These are phyloP conservation scores for Drosophila cognata DNA, from an alignment of 2,888 invertebrate species.

Conservation along the genomic window DNA sequence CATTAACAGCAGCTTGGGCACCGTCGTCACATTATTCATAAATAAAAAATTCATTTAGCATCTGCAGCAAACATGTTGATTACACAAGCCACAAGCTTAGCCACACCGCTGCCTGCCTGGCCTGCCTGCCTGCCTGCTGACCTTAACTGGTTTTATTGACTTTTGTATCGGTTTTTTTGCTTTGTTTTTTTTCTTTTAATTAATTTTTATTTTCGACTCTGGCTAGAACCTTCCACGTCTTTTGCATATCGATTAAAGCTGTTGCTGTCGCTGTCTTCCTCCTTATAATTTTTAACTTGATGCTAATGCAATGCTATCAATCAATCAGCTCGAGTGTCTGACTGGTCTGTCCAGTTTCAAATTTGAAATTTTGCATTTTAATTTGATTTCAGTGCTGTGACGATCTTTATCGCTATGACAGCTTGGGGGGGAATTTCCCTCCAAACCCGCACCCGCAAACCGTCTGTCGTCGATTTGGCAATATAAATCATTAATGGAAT, in stretches of 20 bases:
- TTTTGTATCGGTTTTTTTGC: conserved; percentile 56
- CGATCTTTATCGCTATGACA: conserved; percentile 53
- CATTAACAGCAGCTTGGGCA: conserved; percentile 38
- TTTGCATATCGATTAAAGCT: conserved; percentile 59
- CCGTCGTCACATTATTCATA: conserved; percentile 75
- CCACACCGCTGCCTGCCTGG: conserved; percentile 22
- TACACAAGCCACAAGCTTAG: conserved; percentile 64
- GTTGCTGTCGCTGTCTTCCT: conserved; percentile 20
- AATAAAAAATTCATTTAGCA: conserved; percentile 78
- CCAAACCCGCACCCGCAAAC: not conserved
- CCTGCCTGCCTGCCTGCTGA: conserved; percentile 42
- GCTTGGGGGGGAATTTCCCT: conserved; percentile 22
- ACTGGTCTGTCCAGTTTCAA: conserved; percentile 19
- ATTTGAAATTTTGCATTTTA: conserved; percentile 65
- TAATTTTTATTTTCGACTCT: conserved; percentile 20
- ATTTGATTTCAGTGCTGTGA: conserved; percentile 61
- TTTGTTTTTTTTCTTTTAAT: conserved; percentile 15
- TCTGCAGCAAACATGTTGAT: conserved; percentile 77
- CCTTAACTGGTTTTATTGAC: conserved; percentile 81
- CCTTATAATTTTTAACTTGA: conserved; percentile 24
- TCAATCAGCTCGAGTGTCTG: conserved; percentile 40
- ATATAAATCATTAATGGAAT: conserved; percentile 61
- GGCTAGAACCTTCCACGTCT: conserved; percentile 72
- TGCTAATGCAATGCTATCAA: conserved; percentile 56
- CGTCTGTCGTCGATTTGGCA: conserved; percentile 55